Evolutionary conservation across 2,888 invertebrate species (phyloP).

Genomic region (Iphiclides podalirius): DNA sequence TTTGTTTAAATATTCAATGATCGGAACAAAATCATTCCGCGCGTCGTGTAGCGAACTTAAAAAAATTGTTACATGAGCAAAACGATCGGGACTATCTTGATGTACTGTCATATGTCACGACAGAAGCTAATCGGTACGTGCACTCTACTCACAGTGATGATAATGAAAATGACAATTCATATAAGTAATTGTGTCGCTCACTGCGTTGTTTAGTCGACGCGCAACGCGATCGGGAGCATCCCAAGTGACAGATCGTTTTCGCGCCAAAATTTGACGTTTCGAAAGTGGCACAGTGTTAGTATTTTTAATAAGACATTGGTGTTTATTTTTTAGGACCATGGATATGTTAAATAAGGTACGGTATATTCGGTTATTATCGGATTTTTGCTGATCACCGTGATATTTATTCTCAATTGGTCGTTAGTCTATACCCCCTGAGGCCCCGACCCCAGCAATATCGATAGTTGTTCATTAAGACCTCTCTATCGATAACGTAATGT

Average conservation of each 20-base stretch:
- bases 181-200: conserved; percentile 19
- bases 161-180: conserved; percentile 16
- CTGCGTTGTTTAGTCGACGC: conserved; percentile 14
- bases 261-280: conserved; percentile 35
- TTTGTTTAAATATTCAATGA: neutral
- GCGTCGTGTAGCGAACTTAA: neutral
- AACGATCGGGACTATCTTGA: neutral
- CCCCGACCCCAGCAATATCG: neutral
- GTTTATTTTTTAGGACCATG: conserved; percentile 21
- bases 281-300: conserved; percentile 28
- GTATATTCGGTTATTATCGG: neutral
- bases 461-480: conserved; percentile 7
- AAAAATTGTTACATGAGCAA: neutral
- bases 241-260: conserved; percentile 26
- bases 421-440: neutral
- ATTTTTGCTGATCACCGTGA: neutral
- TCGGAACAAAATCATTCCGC: neutral
- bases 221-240: conserved; percentile 28
- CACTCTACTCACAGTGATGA: conserved; percentile 9
- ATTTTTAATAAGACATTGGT: conserved; percentile 16
- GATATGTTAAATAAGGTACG: conserved; percentile 26
- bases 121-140: conserved; percentile 13
- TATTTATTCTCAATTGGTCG: conserved; percentile 5
- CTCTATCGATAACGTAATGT: neutral
- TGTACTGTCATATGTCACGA: neutral